A percentile compares a stretch with the other conserved stretches of the same genome.
phyloP scores from a whole-genome alignment of 2,113 vertebrate species.

The Rhinogobius similis region DNA sequence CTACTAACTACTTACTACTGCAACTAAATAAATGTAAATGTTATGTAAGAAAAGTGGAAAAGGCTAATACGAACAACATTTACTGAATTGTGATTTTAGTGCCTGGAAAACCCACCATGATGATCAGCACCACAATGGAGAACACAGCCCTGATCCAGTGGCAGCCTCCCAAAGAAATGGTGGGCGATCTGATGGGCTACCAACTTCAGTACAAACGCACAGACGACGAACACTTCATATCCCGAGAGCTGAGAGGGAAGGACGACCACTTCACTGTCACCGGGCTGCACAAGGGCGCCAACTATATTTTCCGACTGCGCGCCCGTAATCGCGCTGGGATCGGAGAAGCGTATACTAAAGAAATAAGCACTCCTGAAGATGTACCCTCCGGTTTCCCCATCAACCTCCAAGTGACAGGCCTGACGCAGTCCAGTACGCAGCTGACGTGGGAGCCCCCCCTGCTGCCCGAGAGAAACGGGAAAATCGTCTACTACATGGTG shows the following conservation, averaged over 20 bases:
- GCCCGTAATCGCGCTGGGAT: slow-evolving; percentile 91
- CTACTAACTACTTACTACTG: too few species aligned
- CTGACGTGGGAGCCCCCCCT: slow-evolving; percentile 92
- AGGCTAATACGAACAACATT: neutral
- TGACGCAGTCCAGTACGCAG: slow-evolving; percentile 91
- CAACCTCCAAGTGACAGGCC: slow-evolving; percentile 89
- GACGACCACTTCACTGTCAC: slow-evolving; percentile 93
- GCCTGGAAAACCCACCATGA: slow-evolving; percentile 94
- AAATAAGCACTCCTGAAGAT: slow-evolving; percentile 89
- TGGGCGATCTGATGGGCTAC: slow-evolving; percentile 94
- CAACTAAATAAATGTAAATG: too few species aligned
- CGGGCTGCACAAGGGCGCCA: slow-evolving; percentile 91
- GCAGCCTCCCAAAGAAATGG: slow-evolving; percentile 96
- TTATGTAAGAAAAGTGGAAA: too few species aligned
- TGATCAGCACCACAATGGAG: slow-evolving; percentile 94
- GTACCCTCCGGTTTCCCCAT: slow-evolving; percentile 89
- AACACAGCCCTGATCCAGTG: slow-evolving; percentile 98
- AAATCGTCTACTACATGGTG: slow-evolving; percentile 86
- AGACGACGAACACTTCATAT: slow-evolving; percentile 85
- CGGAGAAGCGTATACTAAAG: slow-evolving; percentile 91
- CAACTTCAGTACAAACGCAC: slow-evolving; percentile 90
- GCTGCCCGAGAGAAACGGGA: slow-evolving; percentile 89
- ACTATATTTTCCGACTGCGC: slow-evolving; percentile 89
- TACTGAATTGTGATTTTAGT: slow-evolving; percentile 69
- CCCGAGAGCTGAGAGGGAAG: slow-evolving; percentile 85